Evolutionary conservation across 1,140 invertebrate genomes (phyloP), one percentile per base, ranked within the genome.

Genomic region (Ostrea edulis): DNA sequence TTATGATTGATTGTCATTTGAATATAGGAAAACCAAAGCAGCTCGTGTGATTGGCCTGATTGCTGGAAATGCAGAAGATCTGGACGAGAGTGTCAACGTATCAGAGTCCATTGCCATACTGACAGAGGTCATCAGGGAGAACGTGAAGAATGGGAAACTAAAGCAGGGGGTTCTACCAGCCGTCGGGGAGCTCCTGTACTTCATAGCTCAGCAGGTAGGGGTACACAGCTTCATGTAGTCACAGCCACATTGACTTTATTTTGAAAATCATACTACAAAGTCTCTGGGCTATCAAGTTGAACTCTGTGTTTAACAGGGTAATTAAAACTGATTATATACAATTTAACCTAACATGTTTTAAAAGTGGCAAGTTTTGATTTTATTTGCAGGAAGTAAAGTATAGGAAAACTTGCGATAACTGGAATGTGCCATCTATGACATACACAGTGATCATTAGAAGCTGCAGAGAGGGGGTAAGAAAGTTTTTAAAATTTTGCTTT

Each of bases 141-240:
- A 94, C 90, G 90, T 94, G 35, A 93, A 94, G 82, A 95, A 94
- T 65, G 87, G 84, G 22, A 93, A 93, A 86, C 85, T 95, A 55
- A 95, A 95, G 85, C 92, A 94, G 62, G 93, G 93, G 53, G 82
- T 95, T 11, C 90, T 95, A 54, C 93, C 94, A 44, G 94, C 95
- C 12, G 86, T 95, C 0, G 95, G 95, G 14, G 94, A 95, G 89
- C 71, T 95, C 7, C 87, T 95, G 25, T 93, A 91, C 83, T 89
- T 94, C 14, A 90, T 94, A 58, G 92, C 93, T 81, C 86, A 86
- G 68, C 94, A 94, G 92, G 93, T 94, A 89, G 84, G 55, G 20
- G 14, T 44, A 44, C 35, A 44, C 35, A 44, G 35, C 5, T 44
- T 2, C 35, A 44, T 44, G 35, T 44, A 44, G 35, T 44, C 35